Evolutionary conservation across 1,140 invertebrate species (phyloP).

Genomic region (Sitobion miscanthi): DNA sequence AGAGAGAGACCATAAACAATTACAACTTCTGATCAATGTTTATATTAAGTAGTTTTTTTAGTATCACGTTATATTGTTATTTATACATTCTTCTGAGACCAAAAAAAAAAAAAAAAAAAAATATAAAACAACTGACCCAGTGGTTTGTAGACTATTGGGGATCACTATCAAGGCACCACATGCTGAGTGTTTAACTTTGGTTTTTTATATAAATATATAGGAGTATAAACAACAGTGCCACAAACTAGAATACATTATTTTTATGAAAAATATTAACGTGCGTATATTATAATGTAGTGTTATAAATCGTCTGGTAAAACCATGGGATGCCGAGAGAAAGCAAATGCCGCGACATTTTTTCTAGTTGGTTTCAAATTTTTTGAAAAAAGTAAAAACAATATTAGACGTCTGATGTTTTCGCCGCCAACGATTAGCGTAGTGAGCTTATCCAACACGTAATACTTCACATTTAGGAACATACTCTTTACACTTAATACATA

Average conservation of each 20-base stretch:
- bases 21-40: slow-evolving; percentile 18
- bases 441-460: not conserved
- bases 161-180: slow-evolving; percentile 40
- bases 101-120: not conserved
- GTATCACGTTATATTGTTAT: not conserved
- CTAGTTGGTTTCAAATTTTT: not conserved
- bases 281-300: not conserved
- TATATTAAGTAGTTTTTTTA: slow-evolving; percentile 16
- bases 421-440: not conserved
- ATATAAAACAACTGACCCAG: slow-evolving; percentile 35
- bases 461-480: not conserved
- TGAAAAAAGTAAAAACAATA: not conserved
- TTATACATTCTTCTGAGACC: slow-evolving; percentile 8
- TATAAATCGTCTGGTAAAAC: slow-evolving; percentile 20
- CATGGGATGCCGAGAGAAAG: slow-evolving; percentile 38
- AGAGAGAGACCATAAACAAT: not conserved
- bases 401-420: not conserved
- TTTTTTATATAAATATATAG: not conserved
- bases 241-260: slow-evolving; percentile 46
- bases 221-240: slow-evolving; percentile 25
- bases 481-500: not conserved
- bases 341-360: slow-evolving; percentile 34
- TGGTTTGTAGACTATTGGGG: slow-evolving; percentile 32
- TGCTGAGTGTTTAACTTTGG: slow-evolving; percentile 38
- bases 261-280: slow-evolving; percentile 29